Percentiles rank a stretch among this genome's conserved stretches.
Conservation (phyloP, 2,113 vertebrate species). For the Antigone vipio region DNA sequence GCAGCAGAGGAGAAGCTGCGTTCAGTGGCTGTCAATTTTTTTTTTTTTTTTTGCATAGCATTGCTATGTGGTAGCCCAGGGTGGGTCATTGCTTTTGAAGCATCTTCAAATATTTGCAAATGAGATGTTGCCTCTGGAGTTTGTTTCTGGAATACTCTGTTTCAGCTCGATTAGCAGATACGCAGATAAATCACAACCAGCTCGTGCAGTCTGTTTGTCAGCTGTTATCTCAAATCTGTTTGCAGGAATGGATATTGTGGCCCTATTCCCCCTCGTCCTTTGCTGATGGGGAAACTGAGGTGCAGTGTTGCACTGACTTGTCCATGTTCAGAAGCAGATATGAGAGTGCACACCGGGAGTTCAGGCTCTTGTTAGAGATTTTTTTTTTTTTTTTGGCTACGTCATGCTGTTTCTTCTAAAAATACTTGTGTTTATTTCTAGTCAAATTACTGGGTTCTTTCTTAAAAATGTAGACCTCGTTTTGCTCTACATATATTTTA, state of each 20-base stretch:
- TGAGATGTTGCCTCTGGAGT: neutral
- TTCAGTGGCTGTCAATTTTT: neutral
- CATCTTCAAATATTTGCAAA: conserved; percentile 22
- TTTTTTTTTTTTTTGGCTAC: neutral
- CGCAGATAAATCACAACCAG: neutral
- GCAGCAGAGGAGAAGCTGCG: neutral
- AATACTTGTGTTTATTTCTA: neutral
- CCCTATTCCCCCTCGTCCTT: neutral
- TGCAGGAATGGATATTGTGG: neutral
- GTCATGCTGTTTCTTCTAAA: neutral
- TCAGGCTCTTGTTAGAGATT: neutral
- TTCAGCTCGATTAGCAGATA: neutral
- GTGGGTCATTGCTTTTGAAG: conserved; percentile 19
- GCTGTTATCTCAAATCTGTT: neutral
- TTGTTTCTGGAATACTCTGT: neutral
- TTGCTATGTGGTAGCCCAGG: neutral
- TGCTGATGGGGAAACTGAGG: neutral
- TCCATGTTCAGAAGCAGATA: neutral
- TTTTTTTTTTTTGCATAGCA: neutral
- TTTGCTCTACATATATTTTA: neutral
- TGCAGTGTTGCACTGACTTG: neutral
- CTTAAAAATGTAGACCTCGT: neutral
- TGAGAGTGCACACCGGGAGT: neutral
- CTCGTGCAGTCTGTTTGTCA: neutral
- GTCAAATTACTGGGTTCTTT: neutral